A percentile compares a stretch with the other conserved stretches of the same genome.
Conservation (phyloP, 2,888 invertebrate genomes). For the Gerris lacustris region DNA sequence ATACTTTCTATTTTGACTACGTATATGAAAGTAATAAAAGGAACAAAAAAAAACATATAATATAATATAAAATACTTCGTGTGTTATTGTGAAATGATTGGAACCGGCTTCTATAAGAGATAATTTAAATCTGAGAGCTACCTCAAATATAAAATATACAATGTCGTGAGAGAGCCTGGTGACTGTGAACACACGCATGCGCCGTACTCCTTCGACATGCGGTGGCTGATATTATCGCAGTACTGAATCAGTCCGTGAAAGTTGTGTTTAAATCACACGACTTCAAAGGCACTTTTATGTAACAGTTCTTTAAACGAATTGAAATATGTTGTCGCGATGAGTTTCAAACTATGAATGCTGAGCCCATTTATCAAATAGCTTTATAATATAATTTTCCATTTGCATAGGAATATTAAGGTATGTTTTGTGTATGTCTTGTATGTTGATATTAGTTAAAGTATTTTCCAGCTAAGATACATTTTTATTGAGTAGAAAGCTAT, state of each 20-base stretch:
- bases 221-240: not conserved
- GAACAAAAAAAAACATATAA: too few species aligned
- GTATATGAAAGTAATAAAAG: too few species aligned
- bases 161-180: not conserved
- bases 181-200: not conserved
- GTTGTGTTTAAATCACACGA: not conserved
- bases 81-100: slow-evolving; percentile 2
- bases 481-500: too few species aligned
- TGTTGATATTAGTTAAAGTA: too few species aligned
- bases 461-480: too few species aligned
- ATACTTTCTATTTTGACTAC: too few species aligned
- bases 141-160: not conserved
- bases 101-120: not conserved
- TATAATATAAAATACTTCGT: too few species aligned
- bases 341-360: not conserved
- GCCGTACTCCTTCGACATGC: not conserved
- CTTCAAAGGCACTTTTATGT: not conserved
- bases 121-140: not conserved
- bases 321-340: not conserved
- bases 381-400: too few species aligned
- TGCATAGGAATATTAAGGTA: too few species aligned
- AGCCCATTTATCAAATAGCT: too few species aligned
- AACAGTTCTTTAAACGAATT: not conserved
- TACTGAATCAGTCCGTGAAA: not conserved
- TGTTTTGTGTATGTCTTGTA: too few species aligned